phyloP scores from a whole-genome alignment of 2,888 invertebrate genomes.

The Spatulosminthurus flaviceps region DNA sequence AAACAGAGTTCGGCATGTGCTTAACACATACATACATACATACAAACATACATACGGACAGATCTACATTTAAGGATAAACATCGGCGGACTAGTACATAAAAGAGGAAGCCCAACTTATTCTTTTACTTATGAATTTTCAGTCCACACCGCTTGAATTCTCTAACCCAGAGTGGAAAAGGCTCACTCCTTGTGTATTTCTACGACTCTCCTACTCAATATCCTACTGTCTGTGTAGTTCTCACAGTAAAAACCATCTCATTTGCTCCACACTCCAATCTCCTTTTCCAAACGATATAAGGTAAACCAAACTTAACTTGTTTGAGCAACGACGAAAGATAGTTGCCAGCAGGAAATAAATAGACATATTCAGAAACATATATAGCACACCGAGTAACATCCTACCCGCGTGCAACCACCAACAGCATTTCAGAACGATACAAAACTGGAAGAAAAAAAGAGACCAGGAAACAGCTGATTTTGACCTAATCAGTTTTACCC shows the following conservation, averaged over 20 bases:
- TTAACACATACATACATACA: neutral
- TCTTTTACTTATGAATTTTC: conserved; percentile 6
- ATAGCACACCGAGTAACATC: conserved; percentile 15
- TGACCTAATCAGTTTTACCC: conserved; percentile 31
- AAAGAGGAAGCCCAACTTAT: conserved; percentile 9
- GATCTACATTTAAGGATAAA: neutral
- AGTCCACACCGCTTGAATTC: neutral
- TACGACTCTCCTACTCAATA: neutral
- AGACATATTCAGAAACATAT: neutral
- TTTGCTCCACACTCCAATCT: conserved; percentile 11
- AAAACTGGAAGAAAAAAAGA: conserved; percentile 22
- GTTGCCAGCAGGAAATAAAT: neutral
- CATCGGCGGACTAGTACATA: conserved; percentile 7
- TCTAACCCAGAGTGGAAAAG: too few relatives aligned
- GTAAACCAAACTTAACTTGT: conserved; percentile 25
- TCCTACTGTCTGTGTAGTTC: conserved; percentile 2
- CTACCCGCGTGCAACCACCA: neutral
- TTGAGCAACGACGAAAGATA: conserved; percentile 21
- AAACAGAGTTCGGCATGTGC: conserved; percentile 8
- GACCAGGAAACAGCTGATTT: conserved; percentile 41
- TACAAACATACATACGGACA: too few relatives aligned
- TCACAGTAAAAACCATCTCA: conserved; percentile 18
- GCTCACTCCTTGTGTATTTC: neutral
- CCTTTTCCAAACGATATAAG: conserved; percentile 6
- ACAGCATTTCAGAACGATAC: conserved; percentile 9